Conservation (phyloP, 2,113 vertebrate species). For the Pseudonaja textilis region DNA sequence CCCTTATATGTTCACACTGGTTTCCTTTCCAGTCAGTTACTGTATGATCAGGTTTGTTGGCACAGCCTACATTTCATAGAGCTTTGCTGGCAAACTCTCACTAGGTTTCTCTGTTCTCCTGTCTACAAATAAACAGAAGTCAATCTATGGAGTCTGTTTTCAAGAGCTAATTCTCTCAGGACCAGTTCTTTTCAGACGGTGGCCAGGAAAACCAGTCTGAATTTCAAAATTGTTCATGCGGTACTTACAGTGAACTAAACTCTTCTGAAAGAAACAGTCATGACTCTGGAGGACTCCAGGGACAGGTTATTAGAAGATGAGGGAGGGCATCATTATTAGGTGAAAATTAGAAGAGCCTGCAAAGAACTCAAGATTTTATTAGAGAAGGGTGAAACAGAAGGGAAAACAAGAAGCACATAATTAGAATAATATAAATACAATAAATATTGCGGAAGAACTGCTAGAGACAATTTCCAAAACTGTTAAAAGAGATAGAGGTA, state of each 20-base stretch:
- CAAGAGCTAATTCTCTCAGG: conserved; percentile 38
- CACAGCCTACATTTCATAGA: conserved; percentile 9
- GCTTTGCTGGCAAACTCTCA: conserved; percentile 24
- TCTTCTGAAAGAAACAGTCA: conserved; percentile 37
- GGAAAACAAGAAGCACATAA: background rate
- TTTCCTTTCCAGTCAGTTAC: background rate
- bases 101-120: conserved; percentile 23
- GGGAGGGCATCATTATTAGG: conserved; percentile 18
- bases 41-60: conserved; percentile 13
- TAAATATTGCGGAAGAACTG: too few relatives aligned
- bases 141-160: conserved; percentile 38
- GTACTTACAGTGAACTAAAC: conserved; percentile 29
- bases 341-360: conserved; percentile 11
- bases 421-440: background rate
- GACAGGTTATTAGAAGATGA: conserved; percentile 27
- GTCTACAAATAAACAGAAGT: conserved; percentile 38
- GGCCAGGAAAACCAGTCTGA: conserved; percentile 30
- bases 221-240: conserved; percentile 40
- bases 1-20: background rate
- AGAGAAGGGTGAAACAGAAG: background rate
- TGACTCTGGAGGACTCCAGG: conserved; percentile 23
- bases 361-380: conserved; percentile 19
- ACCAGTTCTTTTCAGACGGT: conserved; percentile 31
- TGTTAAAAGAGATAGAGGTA: too few relatives aligned
- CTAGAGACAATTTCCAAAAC: too few relatives aligned